Evolutionary conservation across 2,113 vertebrate genomes (phyloP).

Genomic region (Cynocephalus volans): DNA sequence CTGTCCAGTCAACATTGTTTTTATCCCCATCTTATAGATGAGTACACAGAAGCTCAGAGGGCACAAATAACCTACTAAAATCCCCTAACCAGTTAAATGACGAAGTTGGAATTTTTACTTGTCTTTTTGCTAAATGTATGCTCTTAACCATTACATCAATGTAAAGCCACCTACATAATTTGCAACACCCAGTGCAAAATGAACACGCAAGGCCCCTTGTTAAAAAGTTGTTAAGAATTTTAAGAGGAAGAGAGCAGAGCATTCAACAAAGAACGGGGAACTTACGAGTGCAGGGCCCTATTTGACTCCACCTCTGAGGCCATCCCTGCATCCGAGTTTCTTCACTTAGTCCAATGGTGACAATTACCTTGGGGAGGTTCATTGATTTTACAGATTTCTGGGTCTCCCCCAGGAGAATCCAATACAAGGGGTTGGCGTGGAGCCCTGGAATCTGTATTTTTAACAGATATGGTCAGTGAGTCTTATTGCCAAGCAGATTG

Average conservation of each 20-base stretch:
- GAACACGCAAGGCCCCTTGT: neutral
- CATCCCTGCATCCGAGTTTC: neutral
- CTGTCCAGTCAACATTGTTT: neutral
- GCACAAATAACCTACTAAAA: neutral
- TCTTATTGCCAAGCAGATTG: neutral
- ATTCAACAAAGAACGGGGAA: neutral
- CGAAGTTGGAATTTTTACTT: neutral
- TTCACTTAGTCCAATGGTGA: neutral
- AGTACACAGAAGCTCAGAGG: neutral
- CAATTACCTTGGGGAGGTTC: neutral
- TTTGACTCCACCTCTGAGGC: neutral
- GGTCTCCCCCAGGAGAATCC: neutral
- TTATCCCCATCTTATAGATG: neutral
- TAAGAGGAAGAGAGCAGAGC: neutral
- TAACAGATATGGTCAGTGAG: neutral
- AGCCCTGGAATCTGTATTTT: neutral
- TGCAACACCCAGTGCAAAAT: neutral
- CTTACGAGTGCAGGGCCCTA: neutral
- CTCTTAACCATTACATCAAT: neutral
- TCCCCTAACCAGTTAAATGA: neutral
- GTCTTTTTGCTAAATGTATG: neutral
- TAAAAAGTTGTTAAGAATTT: slow-evolving; percentile 31
- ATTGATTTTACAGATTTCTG: neutral
- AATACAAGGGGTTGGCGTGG: neutral
- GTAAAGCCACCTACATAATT: neutral